Evolutionary conservation across 1,140 invertebrate genomes (phyloP).

Genomic region (Leguminivora glycinivorella): DNA sequence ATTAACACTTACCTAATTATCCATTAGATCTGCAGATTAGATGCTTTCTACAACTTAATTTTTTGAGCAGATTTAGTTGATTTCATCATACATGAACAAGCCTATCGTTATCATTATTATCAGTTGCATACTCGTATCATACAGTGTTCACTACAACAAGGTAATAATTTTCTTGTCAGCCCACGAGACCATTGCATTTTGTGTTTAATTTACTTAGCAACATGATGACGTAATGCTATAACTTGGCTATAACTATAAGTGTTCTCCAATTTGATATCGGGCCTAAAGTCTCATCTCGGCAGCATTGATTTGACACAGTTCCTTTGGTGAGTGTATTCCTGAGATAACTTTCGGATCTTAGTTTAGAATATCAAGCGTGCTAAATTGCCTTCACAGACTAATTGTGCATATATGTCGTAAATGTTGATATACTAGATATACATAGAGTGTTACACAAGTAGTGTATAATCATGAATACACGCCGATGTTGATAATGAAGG

Average conservation of each 20-base stretch:
- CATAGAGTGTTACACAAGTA: not conserved
- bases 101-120: slow-evolving; percentile 5
- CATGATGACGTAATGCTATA: slow-evolving; percentile 6
- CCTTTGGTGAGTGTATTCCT: too few relatives aligned
- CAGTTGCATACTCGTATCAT: not conserved
- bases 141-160: not conserved
- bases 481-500: not conserved
- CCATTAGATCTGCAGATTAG: not conserved
- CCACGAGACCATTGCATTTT: too few relatives aligned
- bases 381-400: too few relatives aligned
- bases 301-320: not conserved
- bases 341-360: not conserved
- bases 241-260: not conserved
- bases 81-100: not conserved
- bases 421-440: not conserved
- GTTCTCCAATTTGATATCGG: not conserved
- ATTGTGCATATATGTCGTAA: not conserved
- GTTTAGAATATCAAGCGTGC: not conserved
- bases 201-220: not conserved
- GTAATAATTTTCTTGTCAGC: slow-evolving; percentile 24
- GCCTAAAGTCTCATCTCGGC: not conserved
- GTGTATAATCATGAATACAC: slow-evolving; percentile 8
- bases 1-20: not conserved
- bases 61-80: not conserved
- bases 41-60: not conserved